Evolutionary conservation across 2,888 invertebrate genomes (phyloP).

Genomic region (Archips xylosteana): DNA sequence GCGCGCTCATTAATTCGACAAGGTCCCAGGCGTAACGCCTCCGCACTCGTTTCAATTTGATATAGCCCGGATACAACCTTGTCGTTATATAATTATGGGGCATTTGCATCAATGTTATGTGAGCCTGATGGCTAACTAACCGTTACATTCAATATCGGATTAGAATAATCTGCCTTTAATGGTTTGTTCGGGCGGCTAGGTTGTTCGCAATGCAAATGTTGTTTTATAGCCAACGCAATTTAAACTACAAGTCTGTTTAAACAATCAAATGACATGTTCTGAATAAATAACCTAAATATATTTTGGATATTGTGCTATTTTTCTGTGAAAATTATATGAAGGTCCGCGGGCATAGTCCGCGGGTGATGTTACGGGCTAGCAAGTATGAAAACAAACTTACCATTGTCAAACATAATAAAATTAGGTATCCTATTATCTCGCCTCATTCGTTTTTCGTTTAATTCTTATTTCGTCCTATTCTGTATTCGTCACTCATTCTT

Average conservation of each 20-base stretch:
- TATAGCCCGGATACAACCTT: conserved; percentile 64
- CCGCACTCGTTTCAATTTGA: conserved; percentile 64
- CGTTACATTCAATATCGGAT: conserved; percentile 71
- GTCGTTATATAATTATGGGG: conserved; percentile 68
- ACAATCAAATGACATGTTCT: no score
- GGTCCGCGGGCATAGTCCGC: no score
- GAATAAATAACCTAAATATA: no score
- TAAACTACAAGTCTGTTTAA: neutral
- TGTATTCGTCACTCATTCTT: no score
- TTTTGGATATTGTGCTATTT: no score
- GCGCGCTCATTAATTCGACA: conserved; percentile 63
- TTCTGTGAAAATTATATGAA: no score
- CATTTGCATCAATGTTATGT: conserved; percentile 77
- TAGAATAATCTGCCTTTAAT: conserved; percentile 57
- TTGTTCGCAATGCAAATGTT: conserved; percentile 13
- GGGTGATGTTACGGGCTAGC: no score
- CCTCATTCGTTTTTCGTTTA: no score
- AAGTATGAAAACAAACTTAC: no score
- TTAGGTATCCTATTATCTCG: no score
- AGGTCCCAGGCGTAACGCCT: conserved; percentile 58
- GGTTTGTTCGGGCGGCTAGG: conserved; percentile 2
- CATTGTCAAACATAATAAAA: no score
- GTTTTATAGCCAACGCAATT: conserved; percentile 2
- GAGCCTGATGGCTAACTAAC: conserved; percentile 64
- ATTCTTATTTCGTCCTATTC: no score